Evolutionary conservation across 2,113 vertebrate species (phyloP), one percentile per base, ranked within the genome.

Genomic region (Chaenogobius annularis): DNA sequence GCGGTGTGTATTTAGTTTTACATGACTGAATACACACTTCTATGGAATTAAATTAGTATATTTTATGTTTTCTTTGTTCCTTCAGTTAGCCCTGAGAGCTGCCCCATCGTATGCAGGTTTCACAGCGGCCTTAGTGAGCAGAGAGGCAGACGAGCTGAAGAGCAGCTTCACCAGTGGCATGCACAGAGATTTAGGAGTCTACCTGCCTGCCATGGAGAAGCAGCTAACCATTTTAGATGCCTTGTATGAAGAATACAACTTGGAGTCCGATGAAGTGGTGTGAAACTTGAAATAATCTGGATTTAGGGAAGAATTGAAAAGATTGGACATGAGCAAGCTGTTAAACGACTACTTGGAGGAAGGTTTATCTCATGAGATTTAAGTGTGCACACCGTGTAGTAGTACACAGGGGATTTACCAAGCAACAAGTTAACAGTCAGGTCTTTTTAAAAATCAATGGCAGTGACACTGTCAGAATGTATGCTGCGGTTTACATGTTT

Each of bases 181-280:
- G 95, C 94, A 94, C 87, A 92, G 94, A 47, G 98, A 99, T 87
- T 95, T 99, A 81, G 93, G 88, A 62, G 43, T 94, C 78, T 99
- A 99, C 86, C 94, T 99, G 73, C 96, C 96, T 6, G 96, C 96
- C 81, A 99, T 99, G 96, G 94, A 96, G 88, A 93, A 92, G 71
- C 97, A 98, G 89, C 94, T 99, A 82, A 89, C 84, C 67, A 93
- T 98, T 80, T 93, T 99, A 81, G 97, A 99, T 74, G 86, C 90
- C 77, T 90, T 99, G 48, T 99, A 99, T 10, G 96, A 98, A 76
- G 91, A 96, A 70, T 95, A 98, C 70, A 95, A 95, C 84, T 93
- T 99, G 86, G 97, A 99, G 78, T 98, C 96, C 0, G 96, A 99
- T 4, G 97, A 98, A 89, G 94, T 98, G 71, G 98, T 99, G 85